Evolutionary conservation across 2,888 invertebrate species (phyloP), one percentile per base, ranked within the genome.

Genomic region (Polietes domitor): DNA sequence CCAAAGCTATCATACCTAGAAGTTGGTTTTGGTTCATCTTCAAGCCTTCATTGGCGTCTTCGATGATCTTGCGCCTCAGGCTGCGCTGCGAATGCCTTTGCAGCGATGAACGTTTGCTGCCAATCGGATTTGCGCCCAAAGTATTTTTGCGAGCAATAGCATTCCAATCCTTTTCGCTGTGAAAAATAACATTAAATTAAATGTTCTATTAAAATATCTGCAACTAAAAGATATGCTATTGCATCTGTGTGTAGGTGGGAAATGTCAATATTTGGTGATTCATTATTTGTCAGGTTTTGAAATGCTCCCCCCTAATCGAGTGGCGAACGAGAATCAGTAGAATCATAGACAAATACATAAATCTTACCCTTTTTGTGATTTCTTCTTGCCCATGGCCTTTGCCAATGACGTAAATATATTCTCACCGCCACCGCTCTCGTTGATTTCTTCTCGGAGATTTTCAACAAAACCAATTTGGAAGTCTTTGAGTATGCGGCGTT

Each of bases 381-480:
- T 94, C 83, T 88, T 91, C 84, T 94, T 94, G 0, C 96, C 96
- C 85, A 97, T 96, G 4, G 96, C 97, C 87, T 95, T 95, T 0
- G 97, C 97, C 76, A 97, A 95, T 87, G 97, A 96, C 77, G 95
- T 94, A 92, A 97, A 97, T 0, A 97, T 96, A 89, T 97, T 97
- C 86, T 95, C 95, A 0, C 95, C 94, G 21, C 94, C 94, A 85
- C 94, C 95, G n/a, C n/a, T n/a, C 10, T 37, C 37, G 10, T 37
- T 7, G 37, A 95, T 96, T 86, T 96, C 96, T 85, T 94, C 95
- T 28, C 96, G 95, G 43, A 97, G 94, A 3, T 96, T 96, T 90
- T 97, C 97, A 0, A 97, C 97, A 76, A 96, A 95, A 12, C 97
- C 97, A 85, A 97, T 97, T 89, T 97, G 97, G 94, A 97, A 97